phyloP scores from a whole-genome alignment of 1,140 invertebrate species.

The Conus ventricosus region DNA sequence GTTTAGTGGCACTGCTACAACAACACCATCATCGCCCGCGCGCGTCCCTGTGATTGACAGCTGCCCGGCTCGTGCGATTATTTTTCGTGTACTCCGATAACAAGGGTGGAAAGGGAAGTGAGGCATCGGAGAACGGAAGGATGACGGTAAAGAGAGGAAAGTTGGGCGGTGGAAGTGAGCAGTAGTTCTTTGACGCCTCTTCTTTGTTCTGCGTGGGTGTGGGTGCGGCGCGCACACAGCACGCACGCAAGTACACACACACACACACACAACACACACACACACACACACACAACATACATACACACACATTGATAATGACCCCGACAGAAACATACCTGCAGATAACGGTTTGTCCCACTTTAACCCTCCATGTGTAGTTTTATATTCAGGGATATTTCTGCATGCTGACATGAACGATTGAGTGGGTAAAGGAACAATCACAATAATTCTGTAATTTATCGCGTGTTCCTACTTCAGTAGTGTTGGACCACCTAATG shows the following conservation, averaged over 20 bases:
- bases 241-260: background rate
- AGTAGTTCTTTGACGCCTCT: too few relatives aligned
- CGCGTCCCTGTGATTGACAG: background rate
- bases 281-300: slow-evolving; percentile 6
- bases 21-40: background rate
- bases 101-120: background rate
- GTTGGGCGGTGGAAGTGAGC: too few relatives aligned
- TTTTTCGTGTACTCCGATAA: background rate
- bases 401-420: too few relatives aligned
- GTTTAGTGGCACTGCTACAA: background rate
- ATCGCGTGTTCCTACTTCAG: too few relatives aligned
- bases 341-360: too few relatives aligned
- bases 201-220: background rate
- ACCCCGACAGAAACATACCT: background rate
- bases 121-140: background rate
- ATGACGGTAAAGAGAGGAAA: background rate
- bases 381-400: too few relatives aligned
- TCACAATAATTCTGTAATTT: too few relatives aligned
- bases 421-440: too few relatives aligned
- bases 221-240: background rate
- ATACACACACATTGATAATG: background rate
- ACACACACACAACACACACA: background rate
- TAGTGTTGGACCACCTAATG: too few relatives aligned
- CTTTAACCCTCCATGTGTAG: too few relatives aligned
- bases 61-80: background rate